Evolutionary conservation across 2,888 invertebrate species (phyloP), one percentile per base, ranked within the genome.

Genomic region (Digitonthophagus gazella): DNA sequence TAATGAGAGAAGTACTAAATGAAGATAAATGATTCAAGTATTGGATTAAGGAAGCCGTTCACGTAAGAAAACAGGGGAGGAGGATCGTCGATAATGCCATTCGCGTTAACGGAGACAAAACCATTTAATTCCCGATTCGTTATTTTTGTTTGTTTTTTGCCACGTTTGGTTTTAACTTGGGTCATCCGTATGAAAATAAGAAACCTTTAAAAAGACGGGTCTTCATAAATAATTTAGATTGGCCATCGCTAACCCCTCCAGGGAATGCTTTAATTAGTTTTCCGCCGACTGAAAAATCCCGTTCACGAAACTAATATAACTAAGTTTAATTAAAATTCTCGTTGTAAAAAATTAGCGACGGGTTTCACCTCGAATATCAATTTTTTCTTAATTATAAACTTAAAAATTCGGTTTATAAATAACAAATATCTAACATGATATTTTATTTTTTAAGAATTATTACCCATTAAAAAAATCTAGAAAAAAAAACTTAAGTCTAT

Each of bases 21-120:
- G 83, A 83, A 83, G 83, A 83, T 83, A 83, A 83, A 83, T 83
- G 82, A 78, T 81, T 78, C 78, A 74, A 80, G 82, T 83, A 83
- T 83, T 83, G 82, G 83, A 83, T 83, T 83, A 83, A 80, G 79
- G 81, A 82, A 78, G 81, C 80, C 79, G 77, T 79, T 44, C 28
- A 66, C 66, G 44, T 57, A 54, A 55, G 15, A 15, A 16, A 8
- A 65, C 18, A 61, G 19, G 18, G 61, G 15, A 19, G 20, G 61
- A 57, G 18, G 28, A 67, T 61, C 63, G 63, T 16, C 54, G 54
- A 58, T 44, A 44, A 44, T 44, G 28, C 28, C 28, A 11, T 44
- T 44, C 11, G 28, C 28, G 28, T 44, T 44, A 44, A 44, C 28
- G 11, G 28, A 44, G 8, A 44, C 11, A 6, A 8, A 44, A n/a